Evolutionary conservation across 37 sponge, comb jelly and placozoan species (phyloP).

Genomic region (Beroe forskalii): DNA sequence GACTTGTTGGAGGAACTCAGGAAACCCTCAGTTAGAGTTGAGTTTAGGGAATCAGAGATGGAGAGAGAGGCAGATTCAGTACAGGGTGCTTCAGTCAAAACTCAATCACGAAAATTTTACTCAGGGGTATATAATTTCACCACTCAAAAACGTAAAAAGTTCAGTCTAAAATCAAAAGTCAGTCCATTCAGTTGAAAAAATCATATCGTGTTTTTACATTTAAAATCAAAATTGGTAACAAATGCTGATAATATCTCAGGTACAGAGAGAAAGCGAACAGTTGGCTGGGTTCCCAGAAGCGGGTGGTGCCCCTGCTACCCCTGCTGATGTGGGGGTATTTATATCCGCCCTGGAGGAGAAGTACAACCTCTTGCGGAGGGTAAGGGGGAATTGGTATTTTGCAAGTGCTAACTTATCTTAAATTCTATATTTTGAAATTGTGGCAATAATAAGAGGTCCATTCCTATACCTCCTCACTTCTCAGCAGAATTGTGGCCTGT

Average conservation of each 20-base stretch:
- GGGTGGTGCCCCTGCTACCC: not conserved
- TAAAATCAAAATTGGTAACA: not conserved
- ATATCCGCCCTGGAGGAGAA: not conserved
- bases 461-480: too few species aligned
- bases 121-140: too few species aligned
- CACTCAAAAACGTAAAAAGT: too few species aligned
- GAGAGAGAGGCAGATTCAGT: too few species aligned
- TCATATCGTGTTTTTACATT: too few species aligned
- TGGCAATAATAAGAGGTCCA: too few species aligned
- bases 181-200: too few species aligned
- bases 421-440: too few species aligned
- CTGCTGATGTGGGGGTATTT: not conserved
- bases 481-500: too few species aligned
- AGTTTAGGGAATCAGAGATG: not conserved
- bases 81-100: too few species aligned
- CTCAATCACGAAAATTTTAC: too few species aligned
- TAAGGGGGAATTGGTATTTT: not conserved
- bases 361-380: constrained; percentile 4
- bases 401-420: not conserved
- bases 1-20: not conserved
- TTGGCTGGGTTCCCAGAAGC: constrained; percentile 15
- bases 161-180: too few species aligned
- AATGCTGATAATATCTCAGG: constrained; percentile 1
- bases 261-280: constrained; percentile 11
- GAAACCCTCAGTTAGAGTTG: not conserved